Evolutionary conservation across 2,113 vertebrate species (phyloP), one percentile per base, ranked within the genome.

Genomic region (Tachysurus fulvidraco): DNA sequence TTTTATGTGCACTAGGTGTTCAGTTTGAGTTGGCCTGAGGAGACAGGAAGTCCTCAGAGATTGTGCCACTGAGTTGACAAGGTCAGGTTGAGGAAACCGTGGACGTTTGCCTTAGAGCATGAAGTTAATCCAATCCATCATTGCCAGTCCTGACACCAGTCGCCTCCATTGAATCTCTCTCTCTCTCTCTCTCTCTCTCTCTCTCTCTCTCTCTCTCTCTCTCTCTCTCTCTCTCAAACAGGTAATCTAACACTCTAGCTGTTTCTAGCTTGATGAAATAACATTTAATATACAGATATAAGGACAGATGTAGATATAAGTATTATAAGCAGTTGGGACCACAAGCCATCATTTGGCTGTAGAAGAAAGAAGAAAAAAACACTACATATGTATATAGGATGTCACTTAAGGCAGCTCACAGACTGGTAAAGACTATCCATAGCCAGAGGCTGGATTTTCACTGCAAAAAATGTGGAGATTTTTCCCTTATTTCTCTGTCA

Each of bases 41-140:
- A 92, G 91, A 89, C 82, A 54, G 80, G 86, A 91, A 89, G 83
- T 91, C 92, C 88, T 90, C 14, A 28, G 90, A 93, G 92, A 92
- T 85, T 88, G 89, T 92, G 90, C 88, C 91, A 92, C 85, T 82
- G 83, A 88, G 89, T 92, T 85, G 88, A 89, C 93, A 94, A 93
- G 91, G 93, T 94, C 93, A 92, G 36, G 87, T 87, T 90, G 82
- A 85, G 83, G 86, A 83, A 92, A 91, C 92, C 88, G 85, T 67
- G 89, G 78, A 74, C 54, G 84, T 86, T 79, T 89, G 91, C 91
- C 93, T 92, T 77, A 25, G 91, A 92, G 91, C 88, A 52, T 69
- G 54, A 90, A 86, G 84, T 89, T 92, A 92, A 93, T 91, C 90
- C 92, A 83, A 90, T 91, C 88, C 81, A 89, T 88, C 90, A 86